Percentiles rank a stretch among this genome's conserved stretches.
phyloP scores from a whole-genome alignment of 2,888 invertebrate species.

The Lymantria dispar region DNA sequence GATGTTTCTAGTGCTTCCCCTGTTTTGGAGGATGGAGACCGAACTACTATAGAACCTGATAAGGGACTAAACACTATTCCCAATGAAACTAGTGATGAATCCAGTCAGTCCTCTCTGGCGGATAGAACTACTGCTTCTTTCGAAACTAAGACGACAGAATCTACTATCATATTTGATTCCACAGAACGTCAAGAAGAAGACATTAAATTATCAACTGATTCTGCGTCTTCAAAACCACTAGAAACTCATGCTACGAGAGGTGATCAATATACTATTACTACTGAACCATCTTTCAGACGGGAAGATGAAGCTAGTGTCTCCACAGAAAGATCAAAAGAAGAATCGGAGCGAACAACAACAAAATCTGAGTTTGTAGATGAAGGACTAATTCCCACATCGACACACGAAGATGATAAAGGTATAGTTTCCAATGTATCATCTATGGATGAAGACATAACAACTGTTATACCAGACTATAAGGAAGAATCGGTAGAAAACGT shows the following conservation, averaged over 20 bases:
- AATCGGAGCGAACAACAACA: conserved; percentile 30
- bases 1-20: conserved; percentile 10
- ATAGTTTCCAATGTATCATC: conserved; percentile 21
- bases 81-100: conserved; percentile 40
- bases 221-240: conserved; percentile 18
- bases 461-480: conserved; percentile 25
- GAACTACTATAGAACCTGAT: conserved; percentile 46
- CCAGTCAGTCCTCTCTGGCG: conserved; percentile 24
- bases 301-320: conserved; percentile 25
- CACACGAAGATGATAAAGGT: conserved; percentile 25
- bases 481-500: conserved; percentile 24
- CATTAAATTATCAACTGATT: conserved; percentile 9
- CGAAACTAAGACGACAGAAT: conserved; percentile 27
- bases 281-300: conserved; percentile 37
- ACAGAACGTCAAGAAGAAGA: conserved; percentile 15
- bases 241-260: conserved; percentile 26
- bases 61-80: conserved; percentile 57
- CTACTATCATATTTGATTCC: conserved; percentile 14
- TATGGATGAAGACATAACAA: conserved; percentile 27
- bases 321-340: conserved; percentile 24
- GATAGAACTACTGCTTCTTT: conserved; percentile 22
- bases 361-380: conserved; percentile 28
- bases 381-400: conserved; percentile 30
- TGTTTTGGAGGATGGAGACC: conserved; percentile 10
- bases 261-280: conserved; percentile 32